Evolutionary conservation across 1,140 invertebrate genomes (phyloP).

Genomic region (Ostrea edulis): DNA sequence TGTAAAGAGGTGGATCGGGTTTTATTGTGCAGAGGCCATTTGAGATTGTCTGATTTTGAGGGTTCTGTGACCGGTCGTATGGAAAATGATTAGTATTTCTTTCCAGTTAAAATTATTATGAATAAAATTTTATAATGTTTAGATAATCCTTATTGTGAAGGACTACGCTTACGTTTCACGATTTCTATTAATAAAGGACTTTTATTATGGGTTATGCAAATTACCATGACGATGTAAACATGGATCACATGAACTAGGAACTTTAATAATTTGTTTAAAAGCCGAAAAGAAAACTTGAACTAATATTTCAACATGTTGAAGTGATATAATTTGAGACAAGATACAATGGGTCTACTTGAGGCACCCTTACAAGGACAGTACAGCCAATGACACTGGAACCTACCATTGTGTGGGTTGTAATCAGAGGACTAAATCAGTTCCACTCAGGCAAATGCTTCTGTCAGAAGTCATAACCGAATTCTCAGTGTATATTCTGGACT

Average conservation of each 20-base stretch:
- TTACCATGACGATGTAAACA: too few species aligned
- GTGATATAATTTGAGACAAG: not conserved
- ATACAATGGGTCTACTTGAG: not conserved
- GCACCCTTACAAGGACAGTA: not conserved
- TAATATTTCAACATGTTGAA: not conserved
- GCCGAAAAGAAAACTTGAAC: not conserved
- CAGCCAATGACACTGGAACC: not conserved
- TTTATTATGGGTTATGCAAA: too few species aligned
- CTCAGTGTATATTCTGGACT: not conserved
- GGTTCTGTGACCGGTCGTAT: not conserved
- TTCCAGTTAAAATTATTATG: not conserved
- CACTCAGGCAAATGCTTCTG: conserved; percentile 16
- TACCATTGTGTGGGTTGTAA: not conserved
- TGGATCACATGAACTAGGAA: not conserved
- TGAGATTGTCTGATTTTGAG: not conserved
- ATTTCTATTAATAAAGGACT: too few species aligned
- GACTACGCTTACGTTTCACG: too few species aligned
- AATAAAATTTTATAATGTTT: too few species aligned
- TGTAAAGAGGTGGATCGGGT: not conserved
- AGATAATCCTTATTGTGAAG: too few species aligned
- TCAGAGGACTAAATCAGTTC: conserved; percentile 19
- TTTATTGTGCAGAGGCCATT: not conserved
- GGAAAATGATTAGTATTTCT: not conserved
- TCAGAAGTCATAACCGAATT: conserved; percentile 31
- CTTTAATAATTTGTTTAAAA: not conserved